Percentiles rank a stretch among this genome's conserved stretches.
Conservation (phyloP, 2,113 vertebrate species). For the Irena cyanogastra region DNA sequence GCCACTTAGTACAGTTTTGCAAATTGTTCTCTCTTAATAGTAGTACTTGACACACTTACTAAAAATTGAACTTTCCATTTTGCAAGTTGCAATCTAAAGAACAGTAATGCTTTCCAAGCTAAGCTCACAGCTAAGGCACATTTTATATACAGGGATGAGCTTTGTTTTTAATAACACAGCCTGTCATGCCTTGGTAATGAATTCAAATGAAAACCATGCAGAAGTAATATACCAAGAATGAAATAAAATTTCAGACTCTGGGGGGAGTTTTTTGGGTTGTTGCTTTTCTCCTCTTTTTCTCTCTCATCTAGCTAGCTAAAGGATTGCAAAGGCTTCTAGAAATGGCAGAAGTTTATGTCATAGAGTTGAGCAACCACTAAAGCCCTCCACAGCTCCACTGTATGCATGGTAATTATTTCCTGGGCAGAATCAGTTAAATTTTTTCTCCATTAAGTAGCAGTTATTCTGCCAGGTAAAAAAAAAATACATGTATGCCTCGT, state of each 20-base stretch:
- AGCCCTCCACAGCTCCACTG: neutral
- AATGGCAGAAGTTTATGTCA: neutral
- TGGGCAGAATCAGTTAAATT: neutral
- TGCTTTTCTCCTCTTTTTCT: neutral
- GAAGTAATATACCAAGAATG: neutral
- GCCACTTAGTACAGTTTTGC: neutral
- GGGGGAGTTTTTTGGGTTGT: rapidly evolving
- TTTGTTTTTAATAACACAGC: neutral
- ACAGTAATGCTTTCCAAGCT: neutral
- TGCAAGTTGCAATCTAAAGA: neutral
- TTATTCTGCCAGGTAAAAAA: neutral
- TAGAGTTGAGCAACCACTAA: neutral
- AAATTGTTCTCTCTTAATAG: neutral
- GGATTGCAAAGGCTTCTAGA: neutral
- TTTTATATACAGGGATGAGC: neutral
- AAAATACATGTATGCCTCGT: neutral
- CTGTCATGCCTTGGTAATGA: neutral
- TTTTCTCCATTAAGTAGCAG: neutral
- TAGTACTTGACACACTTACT: neutral
- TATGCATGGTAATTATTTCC: neutral
- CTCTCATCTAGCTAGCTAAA: neutral
- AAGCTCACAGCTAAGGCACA: neutral
- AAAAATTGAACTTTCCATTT: neutral
- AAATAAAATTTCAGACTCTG: neutral
- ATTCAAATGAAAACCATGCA: neutral